Evolutionary conservation across 2,113 vertebrate genomes (phyloP).

Genomic region (Macrotus californicus): DNA sequence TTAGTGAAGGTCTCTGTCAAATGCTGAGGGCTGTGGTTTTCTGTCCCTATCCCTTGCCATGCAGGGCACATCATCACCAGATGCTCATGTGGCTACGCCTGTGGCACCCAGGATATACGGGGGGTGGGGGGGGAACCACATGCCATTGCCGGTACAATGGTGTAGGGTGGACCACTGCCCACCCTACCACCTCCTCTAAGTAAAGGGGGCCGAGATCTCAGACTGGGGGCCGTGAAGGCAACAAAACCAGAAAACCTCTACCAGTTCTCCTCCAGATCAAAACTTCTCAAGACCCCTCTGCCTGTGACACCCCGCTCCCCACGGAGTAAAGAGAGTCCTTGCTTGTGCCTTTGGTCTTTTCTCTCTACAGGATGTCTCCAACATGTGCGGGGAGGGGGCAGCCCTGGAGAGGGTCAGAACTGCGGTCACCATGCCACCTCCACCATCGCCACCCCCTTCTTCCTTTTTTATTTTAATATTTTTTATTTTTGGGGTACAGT

Average conservation of each 20-base stretch:
- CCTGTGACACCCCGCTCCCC: neutral
- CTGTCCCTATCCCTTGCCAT: neutral
- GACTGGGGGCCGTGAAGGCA: neutral
- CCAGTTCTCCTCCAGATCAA: neutral
- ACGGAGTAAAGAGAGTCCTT: neutral
- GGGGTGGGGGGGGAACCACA: neutral
- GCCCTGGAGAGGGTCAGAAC: neutral
- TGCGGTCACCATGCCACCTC: neutral
- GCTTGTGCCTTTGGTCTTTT: neutral
- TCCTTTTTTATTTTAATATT: neutral
- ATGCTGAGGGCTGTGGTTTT: neutral
- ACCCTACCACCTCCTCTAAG: neutral
- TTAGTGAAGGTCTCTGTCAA: neutral
- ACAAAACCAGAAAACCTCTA: neutral
- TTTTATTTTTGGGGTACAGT: neutral
- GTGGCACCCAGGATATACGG: neutral
- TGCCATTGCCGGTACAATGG: neutral
- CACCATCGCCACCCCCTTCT: neutral
- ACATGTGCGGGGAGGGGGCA: neutral
- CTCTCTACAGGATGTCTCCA: neutral
- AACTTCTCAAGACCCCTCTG: neutral
- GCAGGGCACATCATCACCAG: neutral
- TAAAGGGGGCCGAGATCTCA: neutral
- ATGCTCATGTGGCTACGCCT: neutral
- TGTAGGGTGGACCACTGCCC: neutral